Evolutionary conservation across 2,888 invertebrate genomes (phyloP).

Genomic region (Volucella inanis): DNA sequence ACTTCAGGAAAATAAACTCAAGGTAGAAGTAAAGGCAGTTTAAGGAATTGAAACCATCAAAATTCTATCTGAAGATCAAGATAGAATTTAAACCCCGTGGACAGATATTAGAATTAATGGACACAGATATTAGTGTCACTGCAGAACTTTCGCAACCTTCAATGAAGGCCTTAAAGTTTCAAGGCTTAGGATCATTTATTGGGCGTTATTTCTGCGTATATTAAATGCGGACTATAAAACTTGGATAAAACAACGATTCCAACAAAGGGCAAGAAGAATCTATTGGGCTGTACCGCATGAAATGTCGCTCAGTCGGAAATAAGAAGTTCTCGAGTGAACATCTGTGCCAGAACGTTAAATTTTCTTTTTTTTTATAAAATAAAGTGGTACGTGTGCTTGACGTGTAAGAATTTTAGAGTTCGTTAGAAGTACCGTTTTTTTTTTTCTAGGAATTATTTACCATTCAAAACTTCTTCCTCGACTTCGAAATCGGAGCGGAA

Average conservation of each 20-base stretch:
- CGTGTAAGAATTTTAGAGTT: too few relatives aligned
- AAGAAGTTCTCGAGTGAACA: too few relatives aligned
- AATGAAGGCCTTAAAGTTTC: slow-evolving; percentile 82
- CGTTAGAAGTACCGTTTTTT: too few relatives aligned
- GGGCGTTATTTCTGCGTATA: slow-evolving; percentile 83
- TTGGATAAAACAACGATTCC: slow-evolving; percentile 81
- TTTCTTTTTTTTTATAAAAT: too few relatives aligned
- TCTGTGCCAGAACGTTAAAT: too few relatives aligned
- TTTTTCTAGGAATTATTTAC: too few relatives aligned
- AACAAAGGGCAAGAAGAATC: slow-evolving; percentile 81
- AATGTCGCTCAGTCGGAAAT: too few relatives aligned
- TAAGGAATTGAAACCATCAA: slow-evolving; percentile 81
- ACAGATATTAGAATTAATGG: slow-evolving; percentile 82
- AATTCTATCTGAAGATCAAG: slow-evolving; percentile 57
- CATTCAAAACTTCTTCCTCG: too few relatives aligned
- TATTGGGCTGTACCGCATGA: too few relatives aligned
- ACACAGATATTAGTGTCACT: slow-evolving; percentile 79
- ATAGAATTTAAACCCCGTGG: slow-evolving; percentile 79
- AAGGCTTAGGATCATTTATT: slow-evolving; percentile 84
- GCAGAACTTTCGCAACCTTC: slow-evolving; percentile 83
- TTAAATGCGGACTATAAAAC: slow-evolving; percentile 81
- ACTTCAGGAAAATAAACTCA: slow-evolving; percentile 1
- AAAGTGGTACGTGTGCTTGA: too few relatives aligned
- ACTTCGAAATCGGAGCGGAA: too few relatives aligned
- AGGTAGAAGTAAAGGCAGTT: slow-evolving; percentile 75